Base-by-base conservation (phyloP, 2,888 invertebrate genomes). In the Cancer borealis region DNA sequence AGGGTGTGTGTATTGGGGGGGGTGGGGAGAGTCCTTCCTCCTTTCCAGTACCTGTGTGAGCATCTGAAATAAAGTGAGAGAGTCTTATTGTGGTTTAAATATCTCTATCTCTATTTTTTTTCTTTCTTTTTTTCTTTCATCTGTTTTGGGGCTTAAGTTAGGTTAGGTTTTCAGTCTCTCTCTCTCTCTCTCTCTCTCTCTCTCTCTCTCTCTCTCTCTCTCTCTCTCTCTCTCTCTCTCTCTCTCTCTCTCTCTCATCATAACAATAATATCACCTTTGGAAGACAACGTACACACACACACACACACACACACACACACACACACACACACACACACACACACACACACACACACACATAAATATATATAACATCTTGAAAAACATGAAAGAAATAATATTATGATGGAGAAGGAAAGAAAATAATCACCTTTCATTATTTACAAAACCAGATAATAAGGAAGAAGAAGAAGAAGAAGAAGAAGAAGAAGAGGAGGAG, bases 61-160 rank as follows among this genome's bases (percentile, higher is more conserved):
- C 93, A 93, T 93, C 93, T 93, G 93, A 14, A 93, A 49, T 45
- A 91, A 60, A 49, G 87, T 47, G 39, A 93, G 39, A 84, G 14
- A 46, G 21, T 39, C 45, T 87, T 87, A 91, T 54, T 84, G 49
- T 49, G 1, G 8, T 49, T 12, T 12, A 6, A 49, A 49, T 54
- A 17, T 54, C 12, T 10, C 14, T 54, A 12, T 54, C 14, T 54
- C 54, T 54, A 17, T 54, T 14, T 54, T 12, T 1, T 49, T 6
- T 49, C 12, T 49, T 12, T 49, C 49, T 49, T 4, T 49, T 0
- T 49, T 49, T 49, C 12, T 49, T 49, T 8, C 8, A 4, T 49
- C 12, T 10, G 6, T 49, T 12, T 49, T 49, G 49, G 49, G 6
- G 49, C 3, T 10, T 49, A 49, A 10, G 6, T 49, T 49, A 10